These are phyloP conservation scores for Brachyhypopomus occidentalis DNA, from an alignment of 2,113 vertebrate species.

Conservation along the genomic window DNA sequence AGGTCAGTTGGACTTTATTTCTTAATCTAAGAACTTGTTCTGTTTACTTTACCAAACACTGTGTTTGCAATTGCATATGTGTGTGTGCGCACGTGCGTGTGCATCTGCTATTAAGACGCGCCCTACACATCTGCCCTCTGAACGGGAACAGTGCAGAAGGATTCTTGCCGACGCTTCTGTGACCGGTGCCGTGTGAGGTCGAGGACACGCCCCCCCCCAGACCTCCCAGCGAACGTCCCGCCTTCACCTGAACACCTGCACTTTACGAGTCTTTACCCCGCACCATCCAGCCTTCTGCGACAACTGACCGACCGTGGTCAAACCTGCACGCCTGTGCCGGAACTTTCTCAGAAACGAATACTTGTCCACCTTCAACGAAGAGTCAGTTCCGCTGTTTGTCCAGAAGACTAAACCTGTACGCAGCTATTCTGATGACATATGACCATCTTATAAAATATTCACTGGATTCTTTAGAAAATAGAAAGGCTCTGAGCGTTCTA, in stretches of 20 bases:
- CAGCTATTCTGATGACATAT: background rate
- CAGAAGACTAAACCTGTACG: background rate
- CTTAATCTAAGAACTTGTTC: conserved; percentile 22
- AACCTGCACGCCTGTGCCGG: background rate
- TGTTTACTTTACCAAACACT: conserved; percentile 36
- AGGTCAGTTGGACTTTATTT: conserved; percentile 40
- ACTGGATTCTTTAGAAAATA: background rate
- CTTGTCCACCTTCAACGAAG: too few relatives aligned
- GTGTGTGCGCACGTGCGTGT: background rate
- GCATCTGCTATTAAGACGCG: background rate
- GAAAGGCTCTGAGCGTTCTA: too few relatives aligned
- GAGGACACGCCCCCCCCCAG: background rate
- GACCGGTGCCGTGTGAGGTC: conserved; percentile 36
- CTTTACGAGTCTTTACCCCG: background rate
- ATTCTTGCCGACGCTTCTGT: conserved; percentile 5
- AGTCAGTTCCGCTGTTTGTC: too few relatives aligned
- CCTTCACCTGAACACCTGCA: background rate
- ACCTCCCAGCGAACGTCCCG: conserved; percentile 1
- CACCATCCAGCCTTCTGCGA: background rate
- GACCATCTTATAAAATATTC: background rate
- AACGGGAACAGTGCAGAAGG: background rate
- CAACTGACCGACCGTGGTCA: background rate
- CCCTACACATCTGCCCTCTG: conserved; percentile 2
- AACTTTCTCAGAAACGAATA: too few relatives aligned
- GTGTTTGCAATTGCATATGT: background rate